These are phyloP conservation scores for Corythoichthys intestinalis DNA, from an alignment of 2,113 vertebrate species.

Conservation along the genomic window DNA sequence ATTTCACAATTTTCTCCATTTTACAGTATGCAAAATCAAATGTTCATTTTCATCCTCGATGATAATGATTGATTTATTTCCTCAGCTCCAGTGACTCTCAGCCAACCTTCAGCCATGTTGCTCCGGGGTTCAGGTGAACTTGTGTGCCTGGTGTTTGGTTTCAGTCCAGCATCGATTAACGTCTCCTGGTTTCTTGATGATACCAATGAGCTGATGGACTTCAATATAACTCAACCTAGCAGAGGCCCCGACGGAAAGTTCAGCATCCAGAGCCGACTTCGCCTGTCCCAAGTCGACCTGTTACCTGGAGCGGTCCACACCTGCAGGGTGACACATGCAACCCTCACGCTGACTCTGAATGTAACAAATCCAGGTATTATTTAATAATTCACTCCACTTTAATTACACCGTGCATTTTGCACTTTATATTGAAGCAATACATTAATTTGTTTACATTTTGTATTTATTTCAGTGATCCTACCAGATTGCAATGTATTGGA, in stretches of 20 bases:
- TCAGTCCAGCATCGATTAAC: conserved; percentile 59
- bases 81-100: conserved; percentile 36
- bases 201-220: not conserved
- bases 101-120: conserved; percentile 45
- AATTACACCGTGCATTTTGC: not conserved
- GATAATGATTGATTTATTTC: not conserved
- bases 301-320: conserved; percentile 50
- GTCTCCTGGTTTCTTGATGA: conserved; percentile 54
- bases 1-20: not conserved
- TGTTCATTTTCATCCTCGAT: not conserved
- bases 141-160: conserved; percentile 59
- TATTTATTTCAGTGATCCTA: conserved; percentile 26
- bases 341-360: conserved; percentile 31
- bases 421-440: not conserved
- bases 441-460: not conserved
- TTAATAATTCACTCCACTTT: not conserved
- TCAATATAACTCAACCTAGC: conserved; percentile 35
- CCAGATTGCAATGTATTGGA: conserved; percentile 37
- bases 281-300: conserved; percentile 25
- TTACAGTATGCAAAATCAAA: not conserved
- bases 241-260: conserved; percentile 61
- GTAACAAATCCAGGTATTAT: conserved; percentile 51
- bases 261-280: conserved; percentile 57
- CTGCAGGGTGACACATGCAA: conserved; percentile 58
- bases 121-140: conserved; percentile 43